Base-by-base conservation (phyloP, 2,113 vertebrate species). In the Noctilio leporinus region DNA sequence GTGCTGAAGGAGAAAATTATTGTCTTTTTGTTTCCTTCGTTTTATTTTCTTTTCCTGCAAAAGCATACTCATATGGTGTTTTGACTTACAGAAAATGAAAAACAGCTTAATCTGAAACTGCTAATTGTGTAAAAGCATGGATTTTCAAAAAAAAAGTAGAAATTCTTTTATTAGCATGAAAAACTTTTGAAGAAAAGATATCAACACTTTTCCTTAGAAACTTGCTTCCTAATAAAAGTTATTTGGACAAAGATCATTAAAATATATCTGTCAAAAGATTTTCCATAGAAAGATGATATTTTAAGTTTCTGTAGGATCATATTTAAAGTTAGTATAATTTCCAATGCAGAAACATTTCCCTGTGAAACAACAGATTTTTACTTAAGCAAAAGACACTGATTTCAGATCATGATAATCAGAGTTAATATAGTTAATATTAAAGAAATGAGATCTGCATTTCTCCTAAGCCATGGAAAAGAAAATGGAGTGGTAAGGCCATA, bases 11-110 rank as follows among this genome's bases (percentile, higher is more conserved):
- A 89, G 70, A 35, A 92, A 94, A 94, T 86, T 62, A 81, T 55
- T 95, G 92, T 91, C 92, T 97, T 97, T 95, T 97, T 94, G 84
- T 84, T 96, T 89, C 87, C 38, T 90, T 88, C 76, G 45, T 89
- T 96, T 91, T 72, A 69, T 86, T 93, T 94, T 93, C 89, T 92
- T 93, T 87, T 86, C 67, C 84, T 90, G 72, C 24, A 81, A 90
- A 95, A 95, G 96, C 62, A 75, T 72, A 94, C 93, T 97, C 89
- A 1, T 96, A 88, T 95, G 94, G 94, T 97, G 93, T 97, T 97
- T 96, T 96, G 96, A 95, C 89, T 94, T 97, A 94, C 90, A 88
- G 92, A 97, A 97, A 98, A 97, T 89, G 75, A 93, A 95, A 98
- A 98, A 86, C 89, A 97, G 95, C 85, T 95, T 87, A 64, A 88